Conservation (phyloP, 2,797 vertebrate species). For the Poeciliopsis paucimaculata region DNA sequence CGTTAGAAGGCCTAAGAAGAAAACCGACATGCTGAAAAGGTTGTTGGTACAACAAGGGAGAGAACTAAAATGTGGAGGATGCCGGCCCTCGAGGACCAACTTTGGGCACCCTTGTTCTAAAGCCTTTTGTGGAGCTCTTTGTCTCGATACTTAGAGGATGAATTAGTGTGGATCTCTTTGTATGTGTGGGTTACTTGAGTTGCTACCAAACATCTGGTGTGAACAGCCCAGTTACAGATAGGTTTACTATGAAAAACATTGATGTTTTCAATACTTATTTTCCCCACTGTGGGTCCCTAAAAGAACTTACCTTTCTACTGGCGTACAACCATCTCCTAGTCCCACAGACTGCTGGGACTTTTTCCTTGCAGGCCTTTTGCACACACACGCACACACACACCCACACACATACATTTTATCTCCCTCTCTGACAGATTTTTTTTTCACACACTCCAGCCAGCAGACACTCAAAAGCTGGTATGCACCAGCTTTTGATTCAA, state of each 20-base stretch:
- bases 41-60: too few species aligned
- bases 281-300: slow-evolving; percentile 41
- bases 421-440: slow-evolving; percentile 39
- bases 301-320: slow-evolving; percentile 44
- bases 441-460: slow-evolving; percentile 53
- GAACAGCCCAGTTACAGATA: neutral
- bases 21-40: too few species aligned
- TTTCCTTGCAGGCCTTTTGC: slow-evolving; percentile 41
- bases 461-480: slow-evolving; percentile 55
- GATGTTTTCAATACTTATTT: neutral
- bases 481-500: slow-evolving; percentile 51
- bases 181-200: neutral
- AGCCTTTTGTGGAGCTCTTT: neutral
- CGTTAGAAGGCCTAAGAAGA: too few species aligned
- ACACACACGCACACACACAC: slow-evolving; percentile 4
- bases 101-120: neutral
- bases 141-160: neutral
- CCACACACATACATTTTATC: slow-evolving; percentile 29
- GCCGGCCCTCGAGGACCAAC: too few species aligned
- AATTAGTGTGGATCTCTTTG: neutral
- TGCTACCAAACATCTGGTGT: neutral
- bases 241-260: neutral
- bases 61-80: too few species aligned
- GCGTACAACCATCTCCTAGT: slow-evolving; percentile 43
- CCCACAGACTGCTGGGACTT: slow-evolving; percentile 44